Conservation (phyloP, 2,113 vertebrate genomes). For the Callionymus lyra region DNA sequence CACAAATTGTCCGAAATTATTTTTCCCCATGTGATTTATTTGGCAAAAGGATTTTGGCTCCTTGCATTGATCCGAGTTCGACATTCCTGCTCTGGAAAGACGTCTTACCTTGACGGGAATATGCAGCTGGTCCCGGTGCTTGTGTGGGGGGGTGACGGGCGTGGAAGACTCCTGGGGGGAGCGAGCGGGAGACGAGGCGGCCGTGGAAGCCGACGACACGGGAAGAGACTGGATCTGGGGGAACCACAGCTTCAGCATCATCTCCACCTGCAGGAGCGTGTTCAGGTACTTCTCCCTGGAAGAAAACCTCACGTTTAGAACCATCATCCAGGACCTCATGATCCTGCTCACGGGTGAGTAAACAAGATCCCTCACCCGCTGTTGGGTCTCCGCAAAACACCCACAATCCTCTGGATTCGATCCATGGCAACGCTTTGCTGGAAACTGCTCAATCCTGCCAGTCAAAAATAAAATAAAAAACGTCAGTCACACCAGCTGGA, state of each 20-base stretch:
- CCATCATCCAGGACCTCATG: background rate
- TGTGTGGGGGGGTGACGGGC: slow-evolving; percentile 56
- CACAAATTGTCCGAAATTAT: too few relatives aligned
- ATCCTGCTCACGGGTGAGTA: background rate
- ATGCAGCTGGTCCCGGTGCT: slow-evolving; percentile 67
- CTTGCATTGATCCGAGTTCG: too few relatives aligned
- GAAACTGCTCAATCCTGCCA: slow-evolving; percentile 82
- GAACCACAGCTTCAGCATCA: slow-evolving; percentile 88
- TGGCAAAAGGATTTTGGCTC: too few relatives aligned
- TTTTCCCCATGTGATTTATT: too few relatives aligned
- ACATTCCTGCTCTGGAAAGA: too few relatives aligned
- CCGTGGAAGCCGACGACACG: slow-evolving; percentile 19
- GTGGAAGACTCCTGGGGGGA: slow-evolving; percentile 21
- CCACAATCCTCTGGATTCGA: slow-evolving; percentile 86
- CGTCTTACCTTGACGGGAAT: slow-evolving; percentile 67
- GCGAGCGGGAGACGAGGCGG: slow-evolving; percentile 14
- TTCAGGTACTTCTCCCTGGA: slow-evolving; percentile 78
- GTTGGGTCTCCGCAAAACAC: slow-evolving; percentile 81
- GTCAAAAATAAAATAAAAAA: slow-evolving; percentile 51
- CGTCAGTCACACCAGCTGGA: slow-evolving; percentile 17
- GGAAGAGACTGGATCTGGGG: slow-evolving; percentile 63
- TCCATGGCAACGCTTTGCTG: slow-evolving; percentile 94
- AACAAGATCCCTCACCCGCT: slow-evolving; percentile 71
- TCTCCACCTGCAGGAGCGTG: slow-evolving; percentile 83
- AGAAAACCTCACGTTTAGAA: background rate